Evolutionary conservation across 2,113 vertebrate species (phyloP).

Genomic region (Alligator sinensis): DNA sequence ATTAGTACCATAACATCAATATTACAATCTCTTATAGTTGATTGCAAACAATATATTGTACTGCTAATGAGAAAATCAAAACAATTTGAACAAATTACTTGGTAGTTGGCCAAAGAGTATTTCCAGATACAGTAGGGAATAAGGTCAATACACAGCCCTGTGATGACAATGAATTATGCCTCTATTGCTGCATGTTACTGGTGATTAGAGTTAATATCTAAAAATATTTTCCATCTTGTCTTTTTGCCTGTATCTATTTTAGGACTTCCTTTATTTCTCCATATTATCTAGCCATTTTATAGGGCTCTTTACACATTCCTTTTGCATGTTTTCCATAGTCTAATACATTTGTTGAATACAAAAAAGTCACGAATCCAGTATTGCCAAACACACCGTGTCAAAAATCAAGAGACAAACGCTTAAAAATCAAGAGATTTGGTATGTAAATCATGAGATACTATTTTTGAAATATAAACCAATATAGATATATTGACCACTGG

Average conservation of each 20-base stretch:
- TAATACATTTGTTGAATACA: background rate
- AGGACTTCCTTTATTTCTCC: background rate
- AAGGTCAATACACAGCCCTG: background rate
- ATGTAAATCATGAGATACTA: no score
- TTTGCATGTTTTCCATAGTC: background rate
- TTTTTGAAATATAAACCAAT: no score
- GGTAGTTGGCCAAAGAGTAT: background rate
- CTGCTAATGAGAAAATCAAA: constrained; percentile 8
- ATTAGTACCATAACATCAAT: background rate
- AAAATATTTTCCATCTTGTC: constrained; percentile 3
- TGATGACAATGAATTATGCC: background rate
- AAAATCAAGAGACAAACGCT: no score
- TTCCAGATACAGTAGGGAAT: background rate
- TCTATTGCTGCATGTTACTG: background rate
- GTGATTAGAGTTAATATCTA: background rate
- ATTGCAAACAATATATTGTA: background rate
- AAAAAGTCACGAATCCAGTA: no score
- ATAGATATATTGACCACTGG: no score
- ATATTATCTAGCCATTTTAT: background rate
- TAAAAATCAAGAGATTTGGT: no score
- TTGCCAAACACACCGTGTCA: no score
- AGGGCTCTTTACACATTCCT: background rate
- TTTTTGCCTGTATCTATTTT: background rate
- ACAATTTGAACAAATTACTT: background rate
- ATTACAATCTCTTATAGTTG: background rate